Conservation (phyloP, 1,140 invertebrate genomes). For the Solenopsis invicta region DNA sequence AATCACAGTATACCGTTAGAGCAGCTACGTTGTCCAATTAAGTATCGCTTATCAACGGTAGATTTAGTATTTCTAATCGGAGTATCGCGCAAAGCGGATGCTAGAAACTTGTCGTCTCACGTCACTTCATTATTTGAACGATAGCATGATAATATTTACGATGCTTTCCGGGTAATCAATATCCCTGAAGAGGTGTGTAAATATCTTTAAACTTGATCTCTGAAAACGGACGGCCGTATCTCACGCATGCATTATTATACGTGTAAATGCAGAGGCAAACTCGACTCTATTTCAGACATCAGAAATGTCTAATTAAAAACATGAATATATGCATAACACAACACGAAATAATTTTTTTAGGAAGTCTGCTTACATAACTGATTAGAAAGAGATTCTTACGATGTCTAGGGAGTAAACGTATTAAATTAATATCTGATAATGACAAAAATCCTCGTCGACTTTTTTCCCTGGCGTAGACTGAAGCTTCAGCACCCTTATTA, state of each 20-base stretch:
- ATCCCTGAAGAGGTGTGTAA: slow-evolving; percentile 32
- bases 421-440: slow-evolving; percentile 3
- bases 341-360: neutral
- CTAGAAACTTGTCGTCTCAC: slow-evolving; percentile 2
- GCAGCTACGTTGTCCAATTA: slow-evolving; percentile 13
- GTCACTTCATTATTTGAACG: slow-evolving; percentile 35
- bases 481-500: neutral
- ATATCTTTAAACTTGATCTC: slow-evolving; percentile 56
- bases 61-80: slow-evolving; percentile 19
- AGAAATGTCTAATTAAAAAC: slow-evolving; percentile 20
- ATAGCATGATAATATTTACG: neutral
- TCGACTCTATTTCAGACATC: neutral
- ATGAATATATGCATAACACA: neutral
- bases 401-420: neutral
- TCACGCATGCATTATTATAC: slow-evolving; percentile 12
- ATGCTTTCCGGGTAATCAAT: slow-evolving; percentile 44
- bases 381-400: neutral
- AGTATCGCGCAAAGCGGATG: neutral
- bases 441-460: neutral
- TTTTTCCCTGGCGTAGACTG: neutral
- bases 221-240: slow-evolving; percentile 28
- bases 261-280: neutral
- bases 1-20: neutral
- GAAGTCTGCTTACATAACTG: neutral
- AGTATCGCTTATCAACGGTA: slow-evolving; percentile 15